Evolutionary conservation across 2,113 vertebrate genomes (phyloP), one percentile per base, ranked within the genome.

Genomic region (Pollachius pollachius): DNA sequence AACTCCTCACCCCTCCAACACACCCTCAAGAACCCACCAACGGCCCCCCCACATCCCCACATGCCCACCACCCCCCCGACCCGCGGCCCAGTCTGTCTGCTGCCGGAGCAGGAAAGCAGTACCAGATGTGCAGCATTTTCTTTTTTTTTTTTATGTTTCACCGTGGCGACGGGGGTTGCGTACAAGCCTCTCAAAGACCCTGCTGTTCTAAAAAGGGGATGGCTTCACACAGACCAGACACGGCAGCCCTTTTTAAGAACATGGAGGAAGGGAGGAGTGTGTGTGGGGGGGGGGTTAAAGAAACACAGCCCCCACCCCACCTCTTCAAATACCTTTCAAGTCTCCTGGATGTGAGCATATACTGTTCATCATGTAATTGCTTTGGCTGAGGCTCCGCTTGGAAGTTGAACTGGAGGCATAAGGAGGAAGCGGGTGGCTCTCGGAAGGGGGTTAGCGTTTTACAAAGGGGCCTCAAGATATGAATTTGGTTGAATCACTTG

Each of bases 121-220:
- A 84, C 84, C 89, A 90, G 89, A 89, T 90, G 89, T 90, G 81
- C 57, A 65, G 77, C 72, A 71, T 54, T 30, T 62, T 56, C 65
- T 23, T 60, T 2, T 12, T 18, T 60, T 18, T 18, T 18, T 48
- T 48, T 7, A 21, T 9, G 34, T 69, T 48, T 48, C 41, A 48
- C 41, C 41, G 71, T 66, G 58, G 68, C 65, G 70, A 68, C 4
- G 69, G 37, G 73, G 68, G 11, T 9, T 34, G 37, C 30, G 1
- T 13, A 48, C 41, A 13, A 48, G 41, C 6, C 63, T 48, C 16
- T 64, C 63, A 87, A 88, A 89, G 88, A 82, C 68, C 74, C 73
- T 30, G 84, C 85, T 89, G 85, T 85, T 86, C 76, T 68, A 78
- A 78, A 64, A 78, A 64, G 57, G 34, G 64, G 75, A 64, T 56